Base-by-base conservation (phyloP, 2,797 vertebrate genomes). In the Chaunax sp. region DNA sequence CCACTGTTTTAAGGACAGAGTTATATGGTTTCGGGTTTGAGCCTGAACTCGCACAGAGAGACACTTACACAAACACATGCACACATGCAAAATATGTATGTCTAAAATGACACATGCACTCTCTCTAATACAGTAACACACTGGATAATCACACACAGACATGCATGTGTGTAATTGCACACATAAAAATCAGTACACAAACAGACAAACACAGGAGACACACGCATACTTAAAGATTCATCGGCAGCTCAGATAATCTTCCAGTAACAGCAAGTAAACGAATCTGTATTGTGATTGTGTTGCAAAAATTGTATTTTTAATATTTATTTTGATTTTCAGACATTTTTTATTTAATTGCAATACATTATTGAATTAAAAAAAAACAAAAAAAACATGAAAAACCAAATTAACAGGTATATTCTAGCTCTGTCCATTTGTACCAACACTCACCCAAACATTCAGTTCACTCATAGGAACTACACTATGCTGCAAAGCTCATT, bases 1-100 rank as follows among this genome's bases (percentile, higher is more conserved):
- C 72, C 80, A 71, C 58, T 46, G 74, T 77, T 76, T 64, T 52
- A 10, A 67, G 52, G 47, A 26, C 70, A 69, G 78, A 80, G 67
- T 64, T 55, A 55, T 41, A 84, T 73, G 74, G 74, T 69, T 73
- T 60, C 47, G 64, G 74, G 66, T 78, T 84, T 53, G 71, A 57
- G 66, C 46, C 58, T 49, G 49, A 65, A 54, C 45, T 46, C 53
- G 41, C 40, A 55, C 47, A 64, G 26, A 61, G 58, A 70, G 28
- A 53, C 43, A 77, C n/a, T 56, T 22, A 14, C 19, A 47, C 9
- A 10, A 2, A 67, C 44, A 30, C 59, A 75, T 59, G 33, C 54
- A 70, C 60, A 51, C 38, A 64, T 44, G 53, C 49, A 81, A 64
- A 38, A 79, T n/a, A 44, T 51, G 7, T 8, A 15, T 16, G 18